Conservation (phyloP, 1,140 invertebrate genomes). For the Calycopis cecrops region DNA sequence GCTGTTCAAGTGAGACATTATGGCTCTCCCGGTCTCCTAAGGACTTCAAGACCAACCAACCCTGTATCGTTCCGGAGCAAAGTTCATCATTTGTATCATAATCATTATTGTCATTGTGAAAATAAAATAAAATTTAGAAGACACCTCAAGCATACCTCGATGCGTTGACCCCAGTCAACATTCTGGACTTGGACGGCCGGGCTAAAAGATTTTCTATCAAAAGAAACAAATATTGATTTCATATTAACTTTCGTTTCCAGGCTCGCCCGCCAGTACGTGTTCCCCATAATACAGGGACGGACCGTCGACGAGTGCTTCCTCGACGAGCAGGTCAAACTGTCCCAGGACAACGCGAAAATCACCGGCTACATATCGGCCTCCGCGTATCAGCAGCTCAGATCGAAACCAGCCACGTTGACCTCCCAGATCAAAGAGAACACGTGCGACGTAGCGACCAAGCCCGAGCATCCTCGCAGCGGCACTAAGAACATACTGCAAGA, state of each 20-base stretch:
- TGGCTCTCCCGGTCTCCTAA: too few relatives aligned
- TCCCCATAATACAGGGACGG: conserved; percentile 77
- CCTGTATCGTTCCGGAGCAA: too few relatives aligned
- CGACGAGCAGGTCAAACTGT: conserved; percentile 60
- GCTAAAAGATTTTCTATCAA: too few relatives aligned
- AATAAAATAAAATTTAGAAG: too few relatives aligned
- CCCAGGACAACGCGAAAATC: conserved; percentile 46
- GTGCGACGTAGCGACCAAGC: conserved; percentile 35
- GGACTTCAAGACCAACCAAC: too few relatives aligned
- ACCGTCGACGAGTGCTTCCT: conserved; percentile 75
- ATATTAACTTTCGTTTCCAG: conserved; percentile 60
- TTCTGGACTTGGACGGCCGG: too few relatives aligned
- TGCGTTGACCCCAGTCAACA: too few relatives aligned
- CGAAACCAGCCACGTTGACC: conserved; percentile 38
- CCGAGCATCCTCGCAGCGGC: conserved; percentile 43
- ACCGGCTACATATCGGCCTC: conserved; percentile 63
- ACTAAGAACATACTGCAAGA: conserved; percentile 70
- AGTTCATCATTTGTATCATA: too few relatives aligned
- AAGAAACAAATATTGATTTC: background rate
- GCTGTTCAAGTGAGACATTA: conserved; percentile 73
- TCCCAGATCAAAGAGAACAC: conserved; percentile 67
- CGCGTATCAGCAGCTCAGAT: conserved; percentile 50
- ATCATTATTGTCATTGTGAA: too few relatives aligned
- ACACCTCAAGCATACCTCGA: too few relatives aligned
- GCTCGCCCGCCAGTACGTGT: conserved; percentile 78